Conservation (phyloP, 2,888 invertebrate species). For the Pimpla rufipes region DNA sequence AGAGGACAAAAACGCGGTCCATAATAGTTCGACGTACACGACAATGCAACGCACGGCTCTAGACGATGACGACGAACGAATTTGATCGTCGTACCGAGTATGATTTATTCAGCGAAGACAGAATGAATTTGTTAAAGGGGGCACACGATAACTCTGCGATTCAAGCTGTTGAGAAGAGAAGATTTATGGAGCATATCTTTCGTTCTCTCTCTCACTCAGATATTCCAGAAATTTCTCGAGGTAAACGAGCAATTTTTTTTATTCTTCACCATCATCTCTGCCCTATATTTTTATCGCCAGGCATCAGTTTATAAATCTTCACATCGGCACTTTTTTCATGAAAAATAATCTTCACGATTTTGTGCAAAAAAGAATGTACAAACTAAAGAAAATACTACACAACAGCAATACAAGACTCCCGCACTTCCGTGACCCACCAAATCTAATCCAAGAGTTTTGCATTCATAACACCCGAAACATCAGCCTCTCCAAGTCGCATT, state of each 20-base stretch:
- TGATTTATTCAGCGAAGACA: constrained; percentile 32
- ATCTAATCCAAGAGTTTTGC: constrained; percentile 4
- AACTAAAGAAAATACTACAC: background rate
- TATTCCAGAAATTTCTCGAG: constrained; percentile 1
- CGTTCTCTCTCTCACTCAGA: background rate
- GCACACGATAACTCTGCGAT: constrained; percentile 37
- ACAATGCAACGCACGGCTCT: constrained; percentile 2
- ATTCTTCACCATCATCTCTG: background rate
- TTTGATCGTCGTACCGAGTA: constrained; percentile 17
- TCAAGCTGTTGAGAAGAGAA: constrained; percentile 28
- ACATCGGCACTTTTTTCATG: background rate
- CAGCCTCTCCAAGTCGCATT: background rate
- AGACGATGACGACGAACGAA: constrained; percentile 27
- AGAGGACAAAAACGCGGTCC: constrained; percentile 31
- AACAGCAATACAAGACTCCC: background rate
- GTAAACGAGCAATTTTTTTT: constrained; percentile 17
- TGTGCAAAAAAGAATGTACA: background rate
- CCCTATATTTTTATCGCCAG: background rate
- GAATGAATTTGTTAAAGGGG: constrained; percentile 14
- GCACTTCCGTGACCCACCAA: background rate
- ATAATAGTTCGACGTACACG: constrained; percentile 35
- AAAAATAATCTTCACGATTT: background rate
- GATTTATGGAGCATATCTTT: constrained; percentile 12
- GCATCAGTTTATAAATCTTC: constrained; percentile 10
- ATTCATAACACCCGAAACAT: constrained; percentile 2